Percentiles rank a stretch among this genome's conserved stretches.
phyloP scores from a whole-genome alignment of 2,797 vertebrate genomes.

The Buceros bicornis region DNA sequence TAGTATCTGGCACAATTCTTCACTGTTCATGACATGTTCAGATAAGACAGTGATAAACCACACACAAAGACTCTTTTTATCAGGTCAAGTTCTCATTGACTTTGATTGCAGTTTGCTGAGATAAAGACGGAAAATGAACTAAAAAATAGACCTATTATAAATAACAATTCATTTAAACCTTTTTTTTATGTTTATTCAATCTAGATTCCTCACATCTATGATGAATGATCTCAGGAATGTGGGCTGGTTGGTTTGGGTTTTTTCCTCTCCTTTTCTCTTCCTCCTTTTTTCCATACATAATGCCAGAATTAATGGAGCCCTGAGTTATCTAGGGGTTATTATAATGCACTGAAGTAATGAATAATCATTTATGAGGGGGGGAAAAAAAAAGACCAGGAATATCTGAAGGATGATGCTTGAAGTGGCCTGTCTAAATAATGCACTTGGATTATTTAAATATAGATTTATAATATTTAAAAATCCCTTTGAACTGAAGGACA shows the following conservation, averaged over 20 bases:
- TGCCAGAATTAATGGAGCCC: background rate
- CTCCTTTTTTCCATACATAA: background rate
- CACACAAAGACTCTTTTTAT: background rate
- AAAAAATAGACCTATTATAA: background rate
- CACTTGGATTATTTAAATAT: conserved; percentile 14
- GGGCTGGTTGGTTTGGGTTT: background rate
- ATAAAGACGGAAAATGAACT: background rate
- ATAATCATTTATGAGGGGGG: background rate
- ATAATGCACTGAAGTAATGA: background rate
- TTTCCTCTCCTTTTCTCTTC: background rate
- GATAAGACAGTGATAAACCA: background rate
- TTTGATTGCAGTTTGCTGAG: background rate
- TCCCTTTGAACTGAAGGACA: conserved; percentile 4
- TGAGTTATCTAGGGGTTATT: background rate
- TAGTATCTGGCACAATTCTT: background rate
- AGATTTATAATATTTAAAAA: background rate
- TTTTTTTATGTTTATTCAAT: background rate
- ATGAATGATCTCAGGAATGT: background rate
- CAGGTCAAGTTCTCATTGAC: background rate
- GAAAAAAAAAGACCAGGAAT: background rate
- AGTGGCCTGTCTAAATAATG: background rate
- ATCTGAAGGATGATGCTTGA: background rate
- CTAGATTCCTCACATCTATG: background rate
- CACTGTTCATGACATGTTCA: background rate
- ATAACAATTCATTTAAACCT: background rate